Percentiles rank a stretch among this genome's conserved stretches.
phyloP scores from a whole-genome alignment of 2,888 invertebrate genomes.

The Lacanobia wlatinum region DNA sequence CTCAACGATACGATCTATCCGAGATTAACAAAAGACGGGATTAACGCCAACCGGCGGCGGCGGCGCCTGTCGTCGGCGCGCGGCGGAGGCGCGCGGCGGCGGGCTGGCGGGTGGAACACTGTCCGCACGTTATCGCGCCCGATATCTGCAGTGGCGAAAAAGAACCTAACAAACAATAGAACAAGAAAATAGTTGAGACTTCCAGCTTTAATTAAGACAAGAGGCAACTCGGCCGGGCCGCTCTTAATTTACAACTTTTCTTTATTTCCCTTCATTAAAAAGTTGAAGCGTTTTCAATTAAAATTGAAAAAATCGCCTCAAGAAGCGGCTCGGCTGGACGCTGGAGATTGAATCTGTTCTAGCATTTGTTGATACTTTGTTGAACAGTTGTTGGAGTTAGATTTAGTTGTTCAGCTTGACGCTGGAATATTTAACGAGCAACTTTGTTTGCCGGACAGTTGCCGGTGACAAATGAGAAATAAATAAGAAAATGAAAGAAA shows the following conservation, averaged over 20 bases:
- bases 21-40: slow-evolving; percentile 58
- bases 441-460: slow-evolving; percentile 47
- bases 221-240: slow-evolving; percentile 60
- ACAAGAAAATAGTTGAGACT: slow-evolving; percentile 73
- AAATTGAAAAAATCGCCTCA: slow-evolving; percentile 71
- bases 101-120: slow-evolving; percentile 32
- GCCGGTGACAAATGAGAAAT: slow-evolving; percentile 45
- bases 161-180: slow-evolving; percentile 72
- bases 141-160: slow-evolving; percentile 59
- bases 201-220: slow-evolving; percentile 77
- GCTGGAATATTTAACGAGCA: slow-evolving; percentile 48
- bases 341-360: slow-evolving; percentile 57
- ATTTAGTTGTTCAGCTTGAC: slow-evolving; percentile 53
- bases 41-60: slow-evolving; percentile 24
- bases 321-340: slow-evolving; percentile 53
- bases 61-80: slow-evolving; percentile 27
- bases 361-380: slow-evolving; percentile 56
- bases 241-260: slow-evolving; percentile 74
- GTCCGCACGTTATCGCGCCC: slow-evolving; percentile 53
- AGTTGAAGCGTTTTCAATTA: slow-evolving; percentile 83
- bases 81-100: slow-evolving; percentile 29
- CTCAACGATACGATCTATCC: slow-evolving; percentile 46
- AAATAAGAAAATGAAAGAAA: slow-evolving; percentile 30
- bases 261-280: slow-evolving; percentile 81
- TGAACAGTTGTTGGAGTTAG: slow-evolving; percentile 52